Conservation (phyloP, 1,140 invertebrate species). For the Drosophila arizonae region DNA sequence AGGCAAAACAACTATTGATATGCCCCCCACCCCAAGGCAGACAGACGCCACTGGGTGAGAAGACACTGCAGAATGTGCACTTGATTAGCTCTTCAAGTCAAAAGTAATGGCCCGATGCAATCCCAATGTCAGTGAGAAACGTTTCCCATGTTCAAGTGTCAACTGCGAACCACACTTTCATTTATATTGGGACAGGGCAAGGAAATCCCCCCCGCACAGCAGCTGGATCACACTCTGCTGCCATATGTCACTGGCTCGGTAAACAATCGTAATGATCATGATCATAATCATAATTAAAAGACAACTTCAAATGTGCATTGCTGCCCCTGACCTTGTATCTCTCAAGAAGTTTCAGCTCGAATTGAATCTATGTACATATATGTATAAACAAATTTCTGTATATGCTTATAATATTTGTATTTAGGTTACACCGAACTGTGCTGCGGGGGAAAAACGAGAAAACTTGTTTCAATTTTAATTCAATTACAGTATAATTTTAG, state of each 20-base stretch:
- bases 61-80: constrained; percentile 1
- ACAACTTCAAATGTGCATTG: constrained; percentile 8
- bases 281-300: constrained; percentile 15
- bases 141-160: constrained; percentile 26
- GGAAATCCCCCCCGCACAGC: neutral
- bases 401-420: neutral
- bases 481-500: no score
- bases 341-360: neutral
- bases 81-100: constrained; percentile 21
- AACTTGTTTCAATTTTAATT: no score
- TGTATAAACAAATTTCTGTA: neutral
- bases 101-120: constrained; percentile 1
- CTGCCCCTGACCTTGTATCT: constrained; percentile 12
- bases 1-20: no score
- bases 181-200: neutral
- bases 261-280: constrained; percentile 8
- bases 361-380: neutral
- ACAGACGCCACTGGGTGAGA: neutral
- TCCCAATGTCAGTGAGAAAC: no score
- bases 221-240: constrained; percentile 23
- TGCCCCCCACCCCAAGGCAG: no score
- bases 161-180: constrained; percentile 6
- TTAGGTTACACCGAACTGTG: no score
- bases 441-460: no score
- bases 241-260: constrained; percentile 11